A percentile compares a stretch with the other conserved stretches of the same genome.
Conservation (phyloP, 2,888 invertebrate species). For the Chrysomela aeneicollis region DNA sequence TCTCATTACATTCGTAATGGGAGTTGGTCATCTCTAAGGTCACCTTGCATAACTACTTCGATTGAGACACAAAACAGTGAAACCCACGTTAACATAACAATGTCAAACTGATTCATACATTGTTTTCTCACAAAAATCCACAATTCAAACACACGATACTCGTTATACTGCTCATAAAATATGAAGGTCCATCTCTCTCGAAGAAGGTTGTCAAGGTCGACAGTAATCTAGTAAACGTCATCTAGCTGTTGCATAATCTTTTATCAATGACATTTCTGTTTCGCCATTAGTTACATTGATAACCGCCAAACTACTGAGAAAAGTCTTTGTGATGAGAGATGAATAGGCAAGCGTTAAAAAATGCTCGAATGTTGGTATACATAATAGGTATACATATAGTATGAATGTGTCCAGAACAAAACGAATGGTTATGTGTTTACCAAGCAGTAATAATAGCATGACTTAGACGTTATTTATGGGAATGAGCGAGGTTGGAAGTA, state of each 20-base stretch:
- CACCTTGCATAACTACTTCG: no score
- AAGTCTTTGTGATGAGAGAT: no score
- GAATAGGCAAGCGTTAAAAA: no score
- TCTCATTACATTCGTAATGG: no score
- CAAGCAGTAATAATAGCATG: slow-evolving; percentile 27
- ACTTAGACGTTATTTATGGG: slow-evolving; percentile 30
- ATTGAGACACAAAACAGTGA: no score
- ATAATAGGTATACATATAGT: no score
- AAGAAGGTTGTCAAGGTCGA: background rate
- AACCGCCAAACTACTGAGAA: no score
- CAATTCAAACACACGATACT: background rate
- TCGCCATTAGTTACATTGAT: no score
- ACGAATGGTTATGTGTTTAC: slow-evolving; percentile 16
- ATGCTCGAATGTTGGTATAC: no score
- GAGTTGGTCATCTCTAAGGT: no score
- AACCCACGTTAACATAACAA: background rate
- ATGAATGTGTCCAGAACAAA: slow-evolving; percentile 8
- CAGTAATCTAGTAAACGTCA: background rate
- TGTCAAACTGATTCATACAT: background rate
- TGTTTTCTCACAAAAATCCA: background rate
- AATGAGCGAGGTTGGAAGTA: slow-evolving; percentile 28
- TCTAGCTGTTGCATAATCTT: background rate
- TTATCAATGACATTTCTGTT: background rate
- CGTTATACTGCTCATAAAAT: background rate
- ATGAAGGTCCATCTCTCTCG: background rate